These are phyloP conservation scores for Geophilus truncorum DNA, from an alignment of 2,888 invertebrate species.

Conservation along the genomic window DNA sequence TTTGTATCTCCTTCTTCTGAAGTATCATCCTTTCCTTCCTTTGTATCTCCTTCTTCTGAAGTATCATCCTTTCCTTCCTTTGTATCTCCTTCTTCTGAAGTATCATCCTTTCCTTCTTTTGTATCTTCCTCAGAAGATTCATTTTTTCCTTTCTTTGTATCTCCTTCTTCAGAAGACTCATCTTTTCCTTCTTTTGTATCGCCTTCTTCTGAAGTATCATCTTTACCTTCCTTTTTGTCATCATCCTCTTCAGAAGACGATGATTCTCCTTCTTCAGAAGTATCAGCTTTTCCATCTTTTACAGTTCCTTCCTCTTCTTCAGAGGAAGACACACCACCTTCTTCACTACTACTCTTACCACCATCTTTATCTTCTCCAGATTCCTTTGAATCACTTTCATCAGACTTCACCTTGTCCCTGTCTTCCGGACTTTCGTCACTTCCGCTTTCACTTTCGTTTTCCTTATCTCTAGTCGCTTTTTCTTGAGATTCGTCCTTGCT, in stretches of 20 bases:
- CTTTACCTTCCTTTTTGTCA: too few relatives aligned
- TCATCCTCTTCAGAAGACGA: too few relatives aligned
- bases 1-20: slow-evolving; percentile 25
- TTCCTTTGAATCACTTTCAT: slow-evolving; percentile 12
- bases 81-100: neutral
- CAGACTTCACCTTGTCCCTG: slow-evolving; percentile 40
- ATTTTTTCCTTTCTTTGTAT: slow-evolving; percentile 25
- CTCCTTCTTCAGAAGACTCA: slow-evolving; percentile 28
- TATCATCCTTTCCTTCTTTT: slow-evolving; percentile 37
- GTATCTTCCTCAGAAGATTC: neutral
- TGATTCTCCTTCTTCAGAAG: too few relatives aligned
- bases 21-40: neutral
- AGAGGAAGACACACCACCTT: too few relatives aligned
- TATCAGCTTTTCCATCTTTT: neutral
- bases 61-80: slow-evolving; percentile 38
- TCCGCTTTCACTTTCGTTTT: neutral
- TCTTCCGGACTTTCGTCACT: too few relatives aligned
- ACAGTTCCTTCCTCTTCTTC: slow-evolving; percentile 12
- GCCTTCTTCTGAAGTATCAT: slow-evolving; percentile 32
- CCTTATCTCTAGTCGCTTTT: slow-evolving; percentile 4
- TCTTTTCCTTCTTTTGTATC: slow-evolving; percentile 29
- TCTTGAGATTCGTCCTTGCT: slow-evolving; percentile 38
- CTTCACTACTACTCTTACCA: too few relatives aligned
- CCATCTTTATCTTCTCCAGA: slow-evolving; percentile 28
- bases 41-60: slow-evolving; percentile 11